Evolutionary conservation across 1,140 invertebrate genomes (phyloP).

Genomic region (Drosophila eugracilis): DNA sequence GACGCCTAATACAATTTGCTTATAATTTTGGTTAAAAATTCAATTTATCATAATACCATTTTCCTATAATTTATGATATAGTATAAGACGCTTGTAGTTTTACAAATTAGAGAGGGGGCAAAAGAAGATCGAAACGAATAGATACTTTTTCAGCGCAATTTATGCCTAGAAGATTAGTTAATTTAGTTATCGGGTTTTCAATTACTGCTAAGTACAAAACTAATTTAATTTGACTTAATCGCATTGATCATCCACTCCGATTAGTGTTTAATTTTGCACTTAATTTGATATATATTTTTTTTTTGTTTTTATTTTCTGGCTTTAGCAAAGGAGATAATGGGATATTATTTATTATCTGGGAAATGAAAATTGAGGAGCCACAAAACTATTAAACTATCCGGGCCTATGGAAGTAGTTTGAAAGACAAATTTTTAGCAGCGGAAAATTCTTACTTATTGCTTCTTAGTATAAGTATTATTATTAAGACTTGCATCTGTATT

Average conservation of each 20-base stretch:
- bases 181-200: conserved; percentile 25
- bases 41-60: conserved; percentile 63
- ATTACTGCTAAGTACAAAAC: conserved; percentile 54
- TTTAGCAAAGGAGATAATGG: conserved; percentile 21
- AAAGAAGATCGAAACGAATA: conserved; percentile 3
- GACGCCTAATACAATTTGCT: conserved; percentile 74
- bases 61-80: conserved; percentile 74
- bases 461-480: conserved; percentile 47
- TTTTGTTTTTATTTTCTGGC: conserved; percentile 20
- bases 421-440: conserved; percentile 71
- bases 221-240: conserved; percentile 55
- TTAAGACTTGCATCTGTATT: conserved; percentile 41
- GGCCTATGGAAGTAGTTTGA: conserved; percentile 66
- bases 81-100: conserved; percentile 48
- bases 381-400: conserved; percentile 34
- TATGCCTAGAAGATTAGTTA: conserved; percentile 36
- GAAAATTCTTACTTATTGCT: conserved; percentile 33
- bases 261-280: conserved; percentile 5
- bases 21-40: conserved; percentile 73
- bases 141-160: conserved; percentile 27
- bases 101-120: conserved; percentile 21
- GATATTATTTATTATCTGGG: conserved; percentile 11
- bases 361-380: conserved; percentile 19
- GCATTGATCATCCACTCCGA: conserved; percentile 20
- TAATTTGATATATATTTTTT: conserved; percentile 14